These are phyloP conservation scores for Falco naumanni DNA, from an alignment of 2,797 vertebrate genomes.

Conservation along the genomic window DNA sequence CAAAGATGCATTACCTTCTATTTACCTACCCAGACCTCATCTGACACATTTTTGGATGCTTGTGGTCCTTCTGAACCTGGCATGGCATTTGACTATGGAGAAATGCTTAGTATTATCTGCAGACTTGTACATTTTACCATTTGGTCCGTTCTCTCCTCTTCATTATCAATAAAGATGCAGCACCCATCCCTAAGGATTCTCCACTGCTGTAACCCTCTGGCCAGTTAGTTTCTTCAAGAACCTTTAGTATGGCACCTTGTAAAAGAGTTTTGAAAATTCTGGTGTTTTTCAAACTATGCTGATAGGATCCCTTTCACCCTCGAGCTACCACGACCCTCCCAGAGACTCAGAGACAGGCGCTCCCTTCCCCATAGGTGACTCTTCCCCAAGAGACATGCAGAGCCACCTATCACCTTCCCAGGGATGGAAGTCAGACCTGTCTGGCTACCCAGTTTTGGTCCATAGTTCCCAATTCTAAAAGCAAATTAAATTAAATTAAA, in stretches of 20 bases:
- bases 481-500: neutral
- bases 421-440: neutral
- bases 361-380: neutral
- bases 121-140: neutral
- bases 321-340: rapidly evolving
- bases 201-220: neutral
- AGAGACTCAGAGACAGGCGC: rapidly evolving
- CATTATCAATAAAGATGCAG: neutral
- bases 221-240: neutral
- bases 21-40: neutral
- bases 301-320: neutral
- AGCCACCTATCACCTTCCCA: neutral
- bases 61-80: neutral
- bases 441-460: neutral
- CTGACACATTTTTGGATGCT: neutral
- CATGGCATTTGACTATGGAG: neutral
- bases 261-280: neutral
- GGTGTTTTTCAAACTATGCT: neutral
- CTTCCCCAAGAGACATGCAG: neutral
- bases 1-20: neutral
- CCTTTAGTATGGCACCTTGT: neutral
- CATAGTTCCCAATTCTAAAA: neutral
- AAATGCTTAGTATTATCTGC: neutral
- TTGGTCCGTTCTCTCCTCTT: neutral
- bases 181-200: neutral